Evolutionary conservation across 1,140 invertebrate genomes (phyloP), one percentile per base, ranked within the genome.

Genomic region (Drosophila subobscura): DNA sequence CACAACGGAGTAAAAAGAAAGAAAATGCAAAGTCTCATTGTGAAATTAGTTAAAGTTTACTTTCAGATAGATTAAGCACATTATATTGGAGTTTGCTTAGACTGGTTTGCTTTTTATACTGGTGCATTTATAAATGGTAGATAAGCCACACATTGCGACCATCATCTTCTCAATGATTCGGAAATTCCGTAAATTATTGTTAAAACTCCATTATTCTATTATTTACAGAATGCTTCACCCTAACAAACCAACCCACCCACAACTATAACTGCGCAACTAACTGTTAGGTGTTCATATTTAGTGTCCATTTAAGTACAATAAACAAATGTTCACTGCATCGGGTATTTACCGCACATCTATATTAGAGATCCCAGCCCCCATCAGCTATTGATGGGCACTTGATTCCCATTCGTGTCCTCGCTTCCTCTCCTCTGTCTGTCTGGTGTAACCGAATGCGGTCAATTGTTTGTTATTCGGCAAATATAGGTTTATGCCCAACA

Each of bases 231-330:
- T 45, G 12, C 14, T 45, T 42, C 33, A 16, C 37, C 29, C 60
- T n/a, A n/a, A 20, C 45, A 53, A 67, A 29, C 42, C 42, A 47
- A 54, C 56, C 29, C 20, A 23, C 42, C 6, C 16, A 20, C 16
- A 20, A 20, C 16, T 20, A 20, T 20, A 20, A 20, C 16, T 4
- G 6, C 47, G 10, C 27, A 54, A 67, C 51, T 25, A 29, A 56
- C 29, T 29, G 57, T 61, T 41, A 12, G 29, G 33, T 23, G 51
- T 53, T 52, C 46, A 55, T 74, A 74, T 74, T 74, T 73, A 74
- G 85, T 86, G 53, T 66, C 56, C 78, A 80, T 80, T 86, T 72
- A 80, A 52, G 55, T 73, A 53, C 58, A 67, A 85, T 85, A 84
- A 85, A 85, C 83, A 77, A 73, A 68, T 37, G 56, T 45, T 40